Evolutionary conservation across 2,888 invertebrate genomes (phyloP), one percentile per base, ranked within the genome.

Genomic region (Octonoba sinensis): DNA sequence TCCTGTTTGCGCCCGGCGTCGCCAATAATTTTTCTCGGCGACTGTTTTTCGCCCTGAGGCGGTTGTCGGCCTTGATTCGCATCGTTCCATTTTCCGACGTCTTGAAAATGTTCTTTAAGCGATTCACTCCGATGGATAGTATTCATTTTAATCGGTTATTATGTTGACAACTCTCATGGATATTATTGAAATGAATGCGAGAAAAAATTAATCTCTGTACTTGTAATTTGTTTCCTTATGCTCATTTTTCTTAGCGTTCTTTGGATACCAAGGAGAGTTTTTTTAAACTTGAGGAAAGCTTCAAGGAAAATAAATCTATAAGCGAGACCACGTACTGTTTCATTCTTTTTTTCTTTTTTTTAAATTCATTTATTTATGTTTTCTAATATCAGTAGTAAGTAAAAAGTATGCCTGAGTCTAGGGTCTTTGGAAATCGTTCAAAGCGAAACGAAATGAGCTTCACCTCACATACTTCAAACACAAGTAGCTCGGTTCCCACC

Each of bases 1-100:
- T 72, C 71, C 49, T 27, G 27, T 24, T 71, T 71, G 59, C 18
- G 12, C 13, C 20, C 27, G 15, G 51, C 62, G 60, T 60, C 49
- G 49, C 18, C 15, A 69, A 1, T 44, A 44, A 44, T 44, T n/a
- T 44, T 49, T 59, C 64, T 51, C 15, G 47, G 18, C 22, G 62
- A 4, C 62, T 70, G 24, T 67, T 56, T 16, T 18, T 22, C 22
- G 59, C 60, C 60, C 73, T 24, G 56, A 27, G 67, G 79, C 79
- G n/a, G 44, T 22, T 36, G 22, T 13, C 60, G 73, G 59, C 79
- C 79, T 79, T 79, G 79, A 79, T 79, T 77, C 62, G 22, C 49
- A 22, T 49, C 71, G 66, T 54, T 73, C 79, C 79, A 79, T 62
- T 79, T 79, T 79, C 49, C 60, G 57, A 73, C 73, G 49, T 66